A percentile compares a stretch with the other conserved stretches of the same genome.
These are phyloP conservation scores for Pitta sordida DNA, from an alignment of 2,113 vertebrate genomes.

Conservation along the genomic window DNA sequence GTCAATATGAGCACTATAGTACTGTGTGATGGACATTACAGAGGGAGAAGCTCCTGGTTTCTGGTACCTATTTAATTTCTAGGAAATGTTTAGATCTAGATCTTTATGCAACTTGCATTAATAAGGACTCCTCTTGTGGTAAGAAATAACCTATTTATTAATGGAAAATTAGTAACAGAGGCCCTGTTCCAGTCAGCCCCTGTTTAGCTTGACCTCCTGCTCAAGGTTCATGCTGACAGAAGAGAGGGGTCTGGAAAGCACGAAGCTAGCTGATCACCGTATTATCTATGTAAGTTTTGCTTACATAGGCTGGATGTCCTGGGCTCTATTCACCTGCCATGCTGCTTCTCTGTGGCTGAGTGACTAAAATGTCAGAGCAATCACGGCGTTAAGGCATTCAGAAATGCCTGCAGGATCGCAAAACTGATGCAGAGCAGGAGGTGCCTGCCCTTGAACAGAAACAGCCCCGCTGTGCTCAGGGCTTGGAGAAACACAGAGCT, in stretches of 20 bases:
- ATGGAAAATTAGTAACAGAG: background rate
- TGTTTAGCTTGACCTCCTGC: background rate
- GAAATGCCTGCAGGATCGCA: background rate
- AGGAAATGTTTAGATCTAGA: background rate
- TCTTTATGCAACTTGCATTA: background rate
- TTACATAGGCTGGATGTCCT: background rate
- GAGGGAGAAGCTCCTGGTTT: background rate
- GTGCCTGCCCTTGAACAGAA: background rate
- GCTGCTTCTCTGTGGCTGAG: background rate
- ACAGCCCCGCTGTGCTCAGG: background rate
- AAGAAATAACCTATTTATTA: background rate
- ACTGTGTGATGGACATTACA: fast-evolving
- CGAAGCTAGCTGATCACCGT: background rate
- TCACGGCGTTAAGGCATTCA: fast-evolving
- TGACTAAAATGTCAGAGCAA: background rate
- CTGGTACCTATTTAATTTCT: background rate
- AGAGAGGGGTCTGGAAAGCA: background rate
- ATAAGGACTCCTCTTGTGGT: background rate
- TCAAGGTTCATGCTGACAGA: background rate
- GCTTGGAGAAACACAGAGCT: background rate
- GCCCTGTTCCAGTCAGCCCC: background rate
- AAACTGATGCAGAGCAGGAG: background rate
- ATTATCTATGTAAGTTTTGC: fast-evolving
- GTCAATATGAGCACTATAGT: background rate
- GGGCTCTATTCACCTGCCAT: background rate